These are phyloP conservation scores for Phyllostomus discolor DNA, from an alignment of 2,113 vertebrate genomes.

Conservation along the genomic window DNA sequence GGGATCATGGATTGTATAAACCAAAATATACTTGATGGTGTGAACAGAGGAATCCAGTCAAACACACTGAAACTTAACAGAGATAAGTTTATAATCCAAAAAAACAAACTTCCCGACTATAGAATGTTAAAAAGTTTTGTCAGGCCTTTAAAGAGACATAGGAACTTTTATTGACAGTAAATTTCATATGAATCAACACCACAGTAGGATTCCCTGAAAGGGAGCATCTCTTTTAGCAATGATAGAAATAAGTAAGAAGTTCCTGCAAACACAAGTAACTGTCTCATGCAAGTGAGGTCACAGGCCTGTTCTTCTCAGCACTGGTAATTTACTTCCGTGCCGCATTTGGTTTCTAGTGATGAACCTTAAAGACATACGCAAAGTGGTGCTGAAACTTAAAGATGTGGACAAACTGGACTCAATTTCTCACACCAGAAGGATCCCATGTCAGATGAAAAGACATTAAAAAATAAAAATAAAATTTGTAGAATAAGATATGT, in stretches of 20 bases:
- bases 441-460: neutral
- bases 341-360: neutral
- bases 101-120: neutral
- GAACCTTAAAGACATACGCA: neutral
- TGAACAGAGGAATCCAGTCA: neutral
- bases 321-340: neutral
- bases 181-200: neutral
- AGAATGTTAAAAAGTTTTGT: neutral
- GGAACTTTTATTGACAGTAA: neutral
- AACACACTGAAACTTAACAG: constrained; percentile 46
- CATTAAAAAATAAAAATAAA: neutral
- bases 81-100: constrained; percentile 21
- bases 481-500: neutral
- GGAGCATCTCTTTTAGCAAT: neutral
- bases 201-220: neutral
- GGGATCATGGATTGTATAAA: constrained; percentile 21
- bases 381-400: neutral
- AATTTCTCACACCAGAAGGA: neutral
- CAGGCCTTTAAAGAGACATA: neutral
- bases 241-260: neutral
- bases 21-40: constrained; percentile 21
- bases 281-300: neutral
- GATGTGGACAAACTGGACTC: neutral
- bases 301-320: neutral
- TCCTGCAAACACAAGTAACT: neutral